Evolutionary conservation across 35 echinoderm and acorn worm genomes (phyloP).

Genomic region (Amphiura filiformis): DNA sequence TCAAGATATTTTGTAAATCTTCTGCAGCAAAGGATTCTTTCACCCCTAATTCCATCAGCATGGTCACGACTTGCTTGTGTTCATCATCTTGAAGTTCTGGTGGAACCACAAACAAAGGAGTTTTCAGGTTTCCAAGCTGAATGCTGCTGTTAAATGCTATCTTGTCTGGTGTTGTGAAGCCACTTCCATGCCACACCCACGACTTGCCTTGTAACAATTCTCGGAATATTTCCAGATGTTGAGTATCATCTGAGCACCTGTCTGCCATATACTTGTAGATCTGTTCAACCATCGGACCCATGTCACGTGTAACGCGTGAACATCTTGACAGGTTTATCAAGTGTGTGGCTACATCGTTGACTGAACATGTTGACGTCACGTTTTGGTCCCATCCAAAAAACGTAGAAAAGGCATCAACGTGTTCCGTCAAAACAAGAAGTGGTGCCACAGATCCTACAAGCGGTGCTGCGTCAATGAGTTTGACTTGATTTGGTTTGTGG

Average conservation of each 20-base stretch:
- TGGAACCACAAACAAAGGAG: neutral
- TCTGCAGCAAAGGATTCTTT: neutral
- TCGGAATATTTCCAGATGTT: neutral
- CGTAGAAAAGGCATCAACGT: neutral
- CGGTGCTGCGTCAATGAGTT: neutral
- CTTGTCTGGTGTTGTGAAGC: neutral
- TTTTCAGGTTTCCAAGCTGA: neutral
- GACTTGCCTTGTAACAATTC: neutral
- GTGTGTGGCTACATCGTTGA: neutral
- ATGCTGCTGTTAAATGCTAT: neutral
- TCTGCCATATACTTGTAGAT: too few relatives aligned
- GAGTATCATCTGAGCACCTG: too few relatives aligned
- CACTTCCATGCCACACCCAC: constrained; percentile 38
- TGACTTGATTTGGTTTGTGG: neutral
- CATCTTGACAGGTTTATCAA: neutral
- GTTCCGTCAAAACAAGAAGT: too few relatives aligned
- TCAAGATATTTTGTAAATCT: neutral
- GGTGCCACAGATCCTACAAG: neutral
- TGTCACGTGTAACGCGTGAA: neutral
- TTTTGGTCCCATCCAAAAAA: neutral
- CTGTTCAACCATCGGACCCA: neutral
- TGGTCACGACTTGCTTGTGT: neutral
- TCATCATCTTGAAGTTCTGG: too few relatives aligned
- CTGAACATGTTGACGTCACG: neutral
- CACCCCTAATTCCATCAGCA: neutral